Percentiles rank a stretch among this genome's conserved stretches.
phyloP scores from a whole-genome alignment of 2,113 vertebrate species.

The Rhinopithecus roxellana region DNA sequence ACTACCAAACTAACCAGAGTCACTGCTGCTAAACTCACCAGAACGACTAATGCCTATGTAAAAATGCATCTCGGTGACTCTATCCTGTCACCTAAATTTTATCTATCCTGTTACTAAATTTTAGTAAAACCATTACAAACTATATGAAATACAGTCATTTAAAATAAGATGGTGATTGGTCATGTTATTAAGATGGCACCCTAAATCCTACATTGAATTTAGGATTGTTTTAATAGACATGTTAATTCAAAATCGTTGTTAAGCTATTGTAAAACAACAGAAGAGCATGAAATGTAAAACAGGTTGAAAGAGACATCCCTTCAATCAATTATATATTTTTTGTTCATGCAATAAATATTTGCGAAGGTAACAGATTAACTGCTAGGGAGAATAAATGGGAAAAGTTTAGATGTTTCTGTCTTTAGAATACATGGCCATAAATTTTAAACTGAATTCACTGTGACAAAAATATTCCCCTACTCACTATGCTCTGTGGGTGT shows the following conservation, averaged over 20 bases:
- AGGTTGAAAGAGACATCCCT: not conserved
- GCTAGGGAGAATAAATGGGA: not conserved
- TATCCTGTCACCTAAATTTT: not conserved
- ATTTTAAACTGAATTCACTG: not conserved
- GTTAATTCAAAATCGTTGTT: not conserved
- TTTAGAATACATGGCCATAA: not conserved
- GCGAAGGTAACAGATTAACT: not conserved
- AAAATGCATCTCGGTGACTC: not conserved
- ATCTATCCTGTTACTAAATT: not conserved
- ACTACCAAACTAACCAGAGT: not conserved
- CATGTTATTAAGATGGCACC: constrained; percentile 17
- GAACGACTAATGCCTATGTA: not conserved
- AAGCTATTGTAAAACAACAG: not conserved
- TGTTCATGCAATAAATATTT: constrained; percentile 17
- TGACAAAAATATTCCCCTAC: not conserved
- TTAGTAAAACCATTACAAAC: constrained; percentile 27
- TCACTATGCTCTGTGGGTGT: not conserved
- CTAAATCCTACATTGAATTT: constrained; percentile 35
- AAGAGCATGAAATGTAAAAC: not conserved
- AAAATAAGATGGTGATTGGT: not conserved
- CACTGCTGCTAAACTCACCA: not conserved
- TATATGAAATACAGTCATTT: not conserved
- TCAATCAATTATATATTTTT: not conserved
- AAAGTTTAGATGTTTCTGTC: not conserved
- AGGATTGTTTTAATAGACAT: not conserved